phyloP scores from a whole-genome alignment of 2,113 vertebrate genomes.

The Megaceryle torquata region DNA sequence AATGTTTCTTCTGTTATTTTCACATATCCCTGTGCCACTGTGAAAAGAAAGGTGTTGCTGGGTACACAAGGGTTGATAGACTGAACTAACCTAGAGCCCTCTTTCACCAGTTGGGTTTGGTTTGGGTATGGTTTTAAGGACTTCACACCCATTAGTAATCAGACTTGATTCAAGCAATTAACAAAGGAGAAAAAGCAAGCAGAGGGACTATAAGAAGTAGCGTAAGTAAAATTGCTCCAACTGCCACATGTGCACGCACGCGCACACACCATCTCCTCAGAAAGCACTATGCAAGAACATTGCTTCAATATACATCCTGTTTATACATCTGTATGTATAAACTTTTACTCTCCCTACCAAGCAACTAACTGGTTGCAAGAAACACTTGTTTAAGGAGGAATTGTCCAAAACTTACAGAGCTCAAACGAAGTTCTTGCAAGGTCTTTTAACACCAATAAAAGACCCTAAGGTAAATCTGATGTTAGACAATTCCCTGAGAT shows the following conservation, averaged over 20 bases:
- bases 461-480: background rate
- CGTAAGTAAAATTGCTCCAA: conserved; percentile 19
- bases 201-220: conserved; percentile 22
- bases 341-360: background rate
- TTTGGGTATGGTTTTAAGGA: background rate
- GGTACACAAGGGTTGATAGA: background rate
- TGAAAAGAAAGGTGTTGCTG: background rate
- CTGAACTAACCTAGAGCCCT: background rate
- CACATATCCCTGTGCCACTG: background rate
- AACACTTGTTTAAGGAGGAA: background rate
- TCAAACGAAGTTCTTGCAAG: background rate
- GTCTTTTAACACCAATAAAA: background rate
- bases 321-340: background rate
- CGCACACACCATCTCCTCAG: background rate
- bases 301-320: background rate
- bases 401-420: background rate
- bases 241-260: background rate
- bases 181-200: conserved; percentile 18
- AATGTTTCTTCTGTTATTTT: background rate
- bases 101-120: background rate
- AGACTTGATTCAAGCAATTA: conserved; percentile 22
- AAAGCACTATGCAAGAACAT: background rate
- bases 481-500: background rate
- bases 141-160: background rate
- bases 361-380: background rate